Evolutionary conservation across 2,888 invertebrate species (phyloP).

Genomic region (Aphodius granarius): DNA sequence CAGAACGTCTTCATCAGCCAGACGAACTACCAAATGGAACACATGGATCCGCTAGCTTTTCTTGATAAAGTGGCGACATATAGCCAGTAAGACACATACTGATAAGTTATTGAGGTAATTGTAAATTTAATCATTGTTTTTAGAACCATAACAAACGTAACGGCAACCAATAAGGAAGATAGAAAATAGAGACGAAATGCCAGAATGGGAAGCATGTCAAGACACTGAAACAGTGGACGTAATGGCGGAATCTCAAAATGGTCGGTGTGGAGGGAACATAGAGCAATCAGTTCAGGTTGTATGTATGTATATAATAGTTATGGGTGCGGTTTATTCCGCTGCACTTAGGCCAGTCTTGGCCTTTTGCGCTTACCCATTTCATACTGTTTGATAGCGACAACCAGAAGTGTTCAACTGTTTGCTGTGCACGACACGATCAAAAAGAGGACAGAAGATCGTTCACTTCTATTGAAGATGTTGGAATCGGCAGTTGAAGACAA

Average conservation of each 20-base stretch:
- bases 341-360: no score
- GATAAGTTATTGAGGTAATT: neutral
- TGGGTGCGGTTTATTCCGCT: no score
- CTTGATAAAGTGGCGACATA: no score
- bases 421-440: neutral
- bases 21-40: constrained; percentile 1
- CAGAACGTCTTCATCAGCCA: neutral
- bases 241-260: constrained; percentile 9
- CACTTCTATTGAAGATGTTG: constrained; percentile 6
- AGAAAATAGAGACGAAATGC: neutral
- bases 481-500: neutral
- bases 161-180: no score
- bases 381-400: neutral
- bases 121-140: neutral
- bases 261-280: constrained; percentile 10
- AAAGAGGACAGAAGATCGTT: neutral
- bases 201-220: neutral
- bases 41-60: constrained; percentile 3
- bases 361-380: no score
- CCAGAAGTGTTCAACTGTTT: no score
- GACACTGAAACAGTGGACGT: constrained; percentile 8
- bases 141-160: constrained; percentile 21
- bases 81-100: constrained; percentile 3
- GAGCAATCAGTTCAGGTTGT: no score
- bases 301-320: no score